These are phyloP conservation scores for Carterocephalus palaemon DNA, from an alignment of 2,888 invertebrate species.

Conservation along the genomic window DNA sequence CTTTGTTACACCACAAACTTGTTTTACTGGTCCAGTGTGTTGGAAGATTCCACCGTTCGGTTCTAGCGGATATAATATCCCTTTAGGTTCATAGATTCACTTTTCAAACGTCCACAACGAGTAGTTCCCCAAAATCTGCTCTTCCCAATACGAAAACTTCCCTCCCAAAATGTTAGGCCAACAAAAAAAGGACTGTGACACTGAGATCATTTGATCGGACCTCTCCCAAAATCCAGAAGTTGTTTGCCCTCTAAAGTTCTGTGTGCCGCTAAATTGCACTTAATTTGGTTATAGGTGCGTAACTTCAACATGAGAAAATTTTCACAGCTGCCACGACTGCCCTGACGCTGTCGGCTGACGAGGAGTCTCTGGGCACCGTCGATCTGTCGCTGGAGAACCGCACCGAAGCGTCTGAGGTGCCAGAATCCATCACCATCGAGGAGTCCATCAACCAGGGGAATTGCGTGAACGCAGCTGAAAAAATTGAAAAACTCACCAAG, in stretches of 20 bases:
- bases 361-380: conserved; percentile 44
- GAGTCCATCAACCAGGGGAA: conserved; percentile 48
- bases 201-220: no score
- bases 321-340: conserved; percentile 61
- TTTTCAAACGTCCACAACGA: no score
- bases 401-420: conserved; percentile 47
- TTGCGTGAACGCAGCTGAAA: conserved; percentile 58
- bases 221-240: no score
- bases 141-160: no score
- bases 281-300: conserved; percentile 57
- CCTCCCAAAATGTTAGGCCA: no score
- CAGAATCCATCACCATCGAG: conserved; percentile 40
- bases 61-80: no score
- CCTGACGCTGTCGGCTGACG: conserved; percentile 44
- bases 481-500: conserved; percentile 74
- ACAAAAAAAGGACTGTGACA: no score
- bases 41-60: no score
- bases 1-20: neutral
- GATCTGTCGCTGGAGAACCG: conserved; percentile 55
- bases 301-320: conserved; percentile 57
- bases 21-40: no score
- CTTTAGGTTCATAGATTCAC: no score
- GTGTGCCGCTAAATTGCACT: neutral
- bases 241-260: no score
- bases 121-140: no score